Evolutionary conservation across 2,888 invertebrate species (phyloP).

Genomic region (Xiphydria camelus): DNA sequence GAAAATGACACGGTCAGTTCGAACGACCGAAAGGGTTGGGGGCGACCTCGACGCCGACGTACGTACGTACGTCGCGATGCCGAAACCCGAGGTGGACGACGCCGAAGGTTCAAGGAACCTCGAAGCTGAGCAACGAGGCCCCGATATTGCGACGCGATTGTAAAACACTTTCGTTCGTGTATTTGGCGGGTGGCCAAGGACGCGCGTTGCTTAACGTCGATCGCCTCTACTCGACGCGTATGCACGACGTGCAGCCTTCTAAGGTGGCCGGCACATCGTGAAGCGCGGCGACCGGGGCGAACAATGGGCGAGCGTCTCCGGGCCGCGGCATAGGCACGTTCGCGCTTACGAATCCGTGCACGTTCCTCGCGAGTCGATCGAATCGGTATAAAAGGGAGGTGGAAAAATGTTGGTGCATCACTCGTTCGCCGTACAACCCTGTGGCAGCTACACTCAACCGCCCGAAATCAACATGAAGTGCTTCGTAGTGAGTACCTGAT

Average conservation of each 20-base stretch:
- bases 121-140: slow-evolving; percentile 9
- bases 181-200: slow-evolving; percentile 48
- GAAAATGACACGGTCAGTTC: no score
- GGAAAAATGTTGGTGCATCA: slow-evolving; percentile 36
- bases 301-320: not conserved
- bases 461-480: slow-evolving; percentile 44
- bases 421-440: slow-evolving; percentile 33
- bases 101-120: slow-evolving; percentile 8
- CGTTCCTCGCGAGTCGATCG: slow-evolving; percentile 30
- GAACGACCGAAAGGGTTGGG: no score
- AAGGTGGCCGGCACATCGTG: no score
- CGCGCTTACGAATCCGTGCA: slow-evolving; percentile 30
- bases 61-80: no score
- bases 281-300: no score
- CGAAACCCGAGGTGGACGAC: no score
- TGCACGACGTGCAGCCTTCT: slow-evolving; percentile 12
- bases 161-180: slow-evolving; percentile 37
- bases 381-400: slow-evolving; percentile 42
- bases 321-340: no score
- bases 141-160: slow-evolving; percentile 19
- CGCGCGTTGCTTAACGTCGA: slow-evolving; percentile 39
- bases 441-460: slow-evolving; percentile 25
- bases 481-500: slow-evolving; percentile 42
- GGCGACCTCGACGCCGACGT: slow-evolving; percentile 8
- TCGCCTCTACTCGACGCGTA: slow-evolving; percentile 1